These are phyloP conservation scores for Phymorhynchus buccinoides DNA, from an alignment of 1,140 invertebrate species.

Conservation along the genomic window DNA sequence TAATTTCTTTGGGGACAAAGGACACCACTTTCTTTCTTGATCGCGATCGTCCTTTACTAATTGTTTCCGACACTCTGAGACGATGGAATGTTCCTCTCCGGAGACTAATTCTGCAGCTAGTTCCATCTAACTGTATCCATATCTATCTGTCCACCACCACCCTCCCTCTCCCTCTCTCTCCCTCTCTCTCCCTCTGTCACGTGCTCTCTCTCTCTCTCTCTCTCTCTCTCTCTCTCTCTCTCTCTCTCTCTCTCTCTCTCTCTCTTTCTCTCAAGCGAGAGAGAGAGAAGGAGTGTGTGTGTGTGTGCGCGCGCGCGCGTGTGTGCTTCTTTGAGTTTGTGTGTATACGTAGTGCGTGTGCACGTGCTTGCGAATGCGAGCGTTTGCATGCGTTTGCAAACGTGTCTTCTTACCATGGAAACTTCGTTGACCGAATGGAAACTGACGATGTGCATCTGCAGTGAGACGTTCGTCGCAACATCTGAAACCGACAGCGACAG, in stretches of 20 bases:
- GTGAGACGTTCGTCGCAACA: constrained; percentile 42
- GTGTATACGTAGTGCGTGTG: neutral
- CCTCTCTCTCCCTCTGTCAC: neutral
- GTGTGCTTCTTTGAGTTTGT: neutral
- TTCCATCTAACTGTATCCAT: too few species aligned
- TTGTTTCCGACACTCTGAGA: too few species aligned
- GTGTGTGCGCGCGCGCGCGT: neutral
- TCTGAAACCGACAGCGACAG: constrained; percentile 43
- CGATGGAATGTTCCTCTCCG: too few species aligned
- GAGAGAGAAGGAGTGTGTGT: neutral
- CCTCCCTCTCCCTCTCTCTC: neutral
- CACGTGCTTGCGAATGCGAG: neutral
- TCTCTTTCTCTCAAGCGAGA: neutral
- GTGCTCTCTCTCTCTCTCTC: neutral
- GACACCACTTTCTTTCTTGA: too few species aligned
- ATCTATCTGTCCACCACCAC: too few species aligned
- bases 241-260: neutral
- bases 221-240: neutral
- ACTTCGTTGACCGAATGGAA: constrained; percentile 52
- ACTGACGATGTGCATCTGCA: constrained; percentile 52
- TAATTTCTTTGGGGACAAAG: too few species aligned
- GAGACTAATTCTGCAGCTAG: too few species aligned
- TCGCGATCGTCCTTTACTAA: too few species aligned
- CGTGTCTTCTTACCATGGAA: constrained; percentile 43
- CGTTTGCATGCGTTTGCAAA: neutral